Percentiles rank a stretch among this genome's conserved stretches.
phyloP scores from a whole-genome alignment of 2,797 vertebrate species.

The Mallotus villosus region DNA sequence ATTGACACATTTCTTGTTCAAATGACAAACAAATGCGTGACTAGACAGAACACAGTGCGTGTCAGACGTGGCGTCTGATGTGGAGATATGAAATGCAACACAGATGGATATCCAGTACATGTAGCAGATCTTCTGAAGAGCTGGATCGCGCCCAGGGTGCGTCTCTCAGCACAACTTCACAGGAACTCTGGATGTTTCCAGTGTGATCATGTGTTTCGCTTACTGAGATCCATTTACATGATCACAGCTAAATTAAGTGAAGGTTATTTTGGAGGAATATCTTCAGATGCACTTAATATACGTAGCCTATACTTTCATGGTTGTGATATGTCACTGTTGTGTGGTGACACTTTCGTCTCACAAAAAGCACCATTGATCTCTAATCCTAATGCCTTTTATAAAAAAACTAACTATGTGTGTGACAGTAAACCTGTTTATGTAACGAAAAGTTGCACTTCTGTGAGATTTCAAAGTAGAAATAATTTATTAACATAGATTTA shows the following conservation, averaged over 20 bases:
- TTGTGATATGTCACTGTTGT: neutral
- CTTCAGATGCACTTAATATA: neutral
- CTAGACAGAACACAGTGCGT: neutral
- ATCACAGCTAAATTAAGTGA: neutral
- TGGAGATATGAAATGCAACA: conserved; percentile 71
- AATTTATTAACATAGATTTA: neutral
- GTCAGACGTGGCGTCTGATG: neutral
- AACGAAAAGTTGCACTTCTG: conserved; percentile 19
- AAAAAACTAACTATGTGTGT: neutral
- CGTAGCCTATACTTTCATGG: neutral
- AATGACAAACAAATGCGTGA: neutral
- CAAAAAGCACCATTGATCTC: neutral
- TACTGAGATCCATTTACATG: conserved; percentile 28
- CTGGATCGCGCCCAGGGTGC: conserved; percentile 42
- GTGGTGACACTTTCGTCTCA: neutral
- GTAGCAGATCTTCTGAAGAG: conserved; percentile 65
- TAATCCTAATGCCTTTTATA: conserved; percentile 7
- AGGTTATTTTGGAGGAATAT: neutral
- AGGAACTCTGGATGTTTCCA: conserved; percentile 62
- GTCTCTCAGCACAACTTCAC: conserved; percentile 30
- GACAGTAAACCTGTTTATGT: neutral
- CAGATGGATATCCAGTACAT: conserved; percentile 66
- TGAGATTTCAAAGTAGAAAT: conserved; percentile 20
- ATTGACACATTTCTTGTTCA: no score
- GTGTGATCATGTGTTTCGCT: conserved; percentile 65